phyloP scores from a whole-genome alignment of 2,113 vertebrate genomes.

The Raja brachyura region DNA sequence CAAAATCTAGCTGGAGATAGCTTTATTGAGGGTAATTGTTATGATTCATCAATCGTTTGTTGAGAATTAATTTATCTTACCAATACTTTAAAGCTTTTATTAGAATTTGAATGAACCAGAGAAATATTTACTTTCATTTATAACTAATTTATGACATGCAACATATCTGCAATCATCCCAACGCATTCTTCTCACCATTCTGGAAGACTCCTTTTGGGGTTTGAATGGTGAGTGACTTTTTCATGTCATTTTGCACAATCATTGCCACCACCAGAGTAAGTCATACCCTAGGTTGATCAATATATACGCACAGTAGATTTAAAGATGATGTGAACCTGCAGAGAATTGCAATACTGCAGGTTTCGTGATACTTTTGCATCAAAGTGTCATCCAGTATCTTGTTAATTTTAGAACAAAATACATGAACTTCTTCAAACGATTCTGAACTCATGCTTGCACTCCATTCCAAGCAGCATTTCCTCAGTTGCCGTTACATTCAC shows the following conservation, averaged over 20 bases:
- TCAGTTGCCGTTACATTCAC: neutral
- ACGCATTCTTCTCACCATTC: neutral
- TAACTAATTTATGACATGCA: neutral
- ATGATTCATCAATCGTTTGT: neutral
- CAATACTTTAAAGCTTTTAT: neutral
- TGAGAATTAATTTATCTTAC: neutral
- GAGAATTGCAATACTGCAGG: neutral
- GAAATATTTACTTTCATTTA: neutral
- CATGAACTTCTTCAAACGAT: neutral
- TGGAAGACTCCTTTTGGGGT: neutral
- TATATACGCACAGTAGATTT: neutral
- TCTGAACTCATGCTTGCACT: neutral
- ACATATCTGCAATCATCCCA: neutral
- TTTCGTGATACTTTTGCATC: neutral
- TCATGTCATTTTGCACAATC: neutral
- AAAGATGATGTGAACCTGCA: neutral
- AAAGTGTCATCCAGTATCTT: neutral
- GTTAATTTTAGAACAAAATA: neutral
- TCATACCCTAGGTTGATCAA: neutral
- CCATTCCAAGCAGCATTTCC: neutral
- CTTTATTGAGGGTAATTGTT: neutral
- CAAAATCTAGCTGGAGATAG: neutral
- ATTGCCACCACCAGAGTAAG: neutral
- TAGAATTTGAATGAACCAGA: neutral
- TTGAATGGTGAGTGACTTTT: neutral